A percentile compares a stretch with the other conserved stretches of the same genome.
phyloP scores from a whole-genome alignment of 2,888 invertebrate genomes.

The Brachylomia viminalis region DNA sequence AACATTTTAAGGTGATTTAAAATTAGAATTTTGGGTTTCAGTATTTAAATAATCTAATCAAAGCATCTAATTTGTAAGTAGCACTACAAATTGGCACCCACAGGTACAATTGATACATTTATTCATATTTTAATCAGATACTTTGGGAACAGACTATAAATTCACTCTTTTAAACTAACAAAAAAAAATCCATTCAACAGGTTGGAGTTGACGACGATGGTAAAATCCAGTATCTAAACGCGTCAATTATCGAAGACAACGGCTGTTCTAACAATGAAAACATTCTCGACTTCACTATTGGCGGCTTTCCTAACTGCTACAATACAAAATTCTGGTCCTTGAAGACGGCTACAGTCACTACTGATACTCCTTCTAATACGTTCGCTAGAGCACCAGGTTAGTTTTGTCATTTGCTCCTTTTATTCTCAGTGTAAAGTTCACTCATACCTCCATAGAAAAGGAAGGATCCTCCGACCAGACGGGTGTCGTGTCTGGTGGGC shows the following conservation, averaged over 20 bases:
- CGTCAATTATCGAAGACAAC: constrained; percentile 85
- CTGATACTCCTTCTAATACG: constrained; percentile 93
- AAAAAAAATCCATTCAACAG: constrained; percentile 70
- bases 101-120: background rate
- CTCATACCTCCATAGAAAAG: too few species aligned
- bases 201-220: constrained; percentile 92
- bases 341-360: constrained; percentile 84
- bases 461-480: too few species aligned
- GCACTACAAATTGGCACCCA: background rate
- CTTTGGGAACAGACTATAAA: background rate
- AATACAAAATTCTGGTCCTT: constrained; percentile 78
- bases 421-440: background rate
- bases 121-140: background rate
- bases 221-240: constrained; percentile 91
- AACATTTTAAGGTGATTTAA: background rate
- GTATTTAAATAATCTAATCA: background rate
- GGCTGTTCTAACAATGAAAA: constrained; percentile 89
- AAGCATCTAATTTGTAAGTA: background rate
- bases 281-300: constrained; percentile 74
- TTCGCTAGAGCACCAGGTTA: constrained; percentile 93
- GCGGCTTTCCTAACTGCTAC: constrained; percentile 90
- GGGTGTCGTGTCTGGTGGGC: too few species aligned
- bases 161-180: background rate
- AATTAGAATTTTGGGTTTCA: background rate
- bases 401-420: constrained; percentile 16